These are phyloP conservation scores for Pollachius pollachius DNA, from an alignment of 2,113 vertebrate genomes.

Conservation along the genomic window DNA sequence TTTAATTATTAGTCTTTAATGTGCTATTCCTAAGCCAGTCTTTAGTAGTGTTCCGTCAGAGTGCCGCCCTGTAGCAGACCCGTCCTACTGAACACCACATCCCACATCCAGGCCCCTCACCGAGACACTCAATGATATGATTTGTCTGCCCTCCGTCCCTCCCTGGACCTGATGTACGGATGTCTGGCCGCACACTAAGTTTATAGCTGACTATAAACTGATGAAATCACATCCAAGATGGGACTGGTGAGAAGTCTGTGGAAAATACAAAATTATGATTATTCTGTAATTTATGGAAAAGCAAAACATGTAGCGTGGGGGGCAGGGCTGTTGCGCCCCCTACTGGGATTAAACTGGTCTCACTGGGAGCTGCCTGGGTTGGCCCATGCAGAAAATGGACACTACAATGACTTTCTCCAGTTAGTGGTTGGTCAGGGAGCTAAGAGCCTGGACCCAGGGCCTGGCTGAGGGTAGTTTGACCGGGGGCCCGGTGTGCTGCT, in stretches of 20 bases:
- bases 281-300: slow-evolving; percentile 19
- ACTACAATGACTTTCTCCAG: neutral
- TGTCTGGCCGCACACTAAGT: too few species aligned
- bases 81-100: slow-evolving; percentile 34
- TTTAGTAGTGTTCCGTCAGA: slow-evolving; percentile 16
- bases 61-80: slow-evolving; percentile 30
- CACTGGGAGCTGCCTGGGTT: slow-evolving; percentile 57
- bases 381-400: slow-evolving; percentile 12
- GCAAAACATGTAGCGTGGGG: slow-evolving; percentile 21
- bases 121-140: neutral
- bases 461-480: neutral
- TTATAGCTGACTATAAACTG: too few species aligned
- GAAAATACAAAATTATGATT: slow-evolving; percentile 4
- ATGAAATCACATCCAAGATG: neutral
- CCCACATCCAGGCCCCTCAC: slow-evolving; percentile 23
- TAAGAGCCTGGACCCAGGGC: slow-evolving; percentile 22
- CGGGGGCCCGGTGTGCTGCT: neutral
- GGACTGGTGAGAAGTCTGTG: neutral
- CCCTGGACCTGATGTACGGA: too few species aligned
- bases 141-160: neutral
- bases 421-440: neutral
- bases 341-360: slow-evolving; percentile 66
- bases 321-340: slow-evolving; percentile 60
- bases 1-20: too few species aligned
- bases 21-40: neutral